phyloP scores from a whole-genome alignment of 1,140 invertebrate species.

The Calephelis nemesis region DNA sequence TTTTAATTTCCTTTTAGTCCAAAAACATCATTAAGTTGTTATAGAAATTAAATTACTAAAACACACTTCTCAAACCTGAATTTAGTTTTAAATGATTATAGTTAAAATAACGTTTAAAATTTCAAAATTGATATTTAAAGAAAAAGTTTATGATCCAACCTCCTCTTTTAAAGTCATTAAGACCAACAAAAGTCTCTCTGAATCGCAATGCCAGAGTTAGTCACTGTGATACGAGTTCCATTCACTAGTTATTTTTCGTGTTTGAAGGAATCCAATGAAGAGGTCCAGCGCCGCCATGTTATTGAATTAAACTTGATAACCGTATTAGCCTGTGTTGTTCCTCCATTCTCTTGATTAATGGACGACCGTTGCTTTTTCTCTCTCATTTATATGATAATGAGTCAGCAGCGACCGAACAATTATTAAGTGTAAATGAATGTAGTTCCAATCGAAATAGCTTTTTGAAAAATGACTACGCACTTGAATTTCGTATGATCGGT shows the following conservation, averaged over 20 bases:
- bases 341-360: conserved; percentile 75
- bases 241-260: conserved; percentile 70
- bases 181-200: too few relatives aligned
- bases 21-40: too few relatives aligned
- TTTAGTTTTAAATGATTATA: too few relatives aligned
- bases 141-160: too few relatives aligned
- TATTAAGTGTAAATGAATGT: conserved; percentile 71
- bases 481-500: conserved; percentile 48
- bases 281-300: conserved; percentile 55
- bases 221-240: conserved; percentile 63
- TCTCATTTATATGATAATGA: conserved; percentile 78
- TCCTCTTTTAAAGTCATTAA: too few relatives aligned
- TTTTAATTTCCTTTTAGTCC: too few relatives aligned
- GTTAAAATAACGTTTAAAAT: too few relatives aligned
- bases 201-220: conserved; percentile 42
- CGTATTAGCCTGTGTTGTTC: conserved; percentile 75
- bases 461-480: conserved; percentile 54
- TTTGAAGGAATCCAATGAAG: conserved; percentile 49
- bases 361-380: conserved; percentile 73
- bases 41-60: too few relatives aligned
- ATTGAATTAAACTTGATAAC: conserved; percentile 78
- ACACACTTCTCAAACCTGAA: too few relatives aligned
- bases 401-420: conserved; percentile 64
- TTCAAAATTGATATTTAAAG: too few relatives aligned
- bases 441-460: conserved; percentile 57